A percentile compares a stretch with the other conserved stretches of the same genome.
These are phyloP conservation scores for Lepilemur ruficaudatus DNA, from an alignment of 2,797 vertebrate genomes.

Conservation along the genomic window DNA sequence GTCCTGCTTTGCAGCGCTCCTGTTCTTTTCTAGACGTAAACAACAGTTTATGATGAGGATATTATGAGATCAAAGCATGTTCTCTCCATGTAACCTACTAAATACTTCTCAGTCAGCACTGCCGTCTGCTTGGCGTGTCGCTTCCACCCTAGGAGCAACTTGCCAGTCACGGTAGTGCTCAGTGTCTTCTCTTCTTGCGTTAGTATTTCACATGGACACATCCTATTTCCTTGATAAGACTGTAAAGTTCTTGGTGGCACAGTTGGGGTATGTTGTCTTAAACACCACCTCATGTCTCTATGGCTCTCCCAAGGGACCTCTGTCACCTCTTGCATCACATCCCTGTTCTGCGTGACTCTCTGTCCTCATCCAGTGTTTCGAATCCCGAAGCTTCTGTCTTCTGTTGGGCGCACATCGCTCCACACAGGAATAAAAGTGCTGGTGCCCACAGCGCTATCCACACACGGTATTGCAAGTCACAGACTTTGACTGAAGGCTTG, in stretches of 20 bases:
- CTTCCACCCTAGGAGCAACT: neutral
- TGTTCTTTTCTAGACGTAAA: neutral
- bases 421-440: neutral
- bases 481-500: neutral
- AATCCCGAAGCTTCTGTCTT: neutral
- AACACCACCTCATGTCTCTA: neutral
- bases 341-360: neutral
- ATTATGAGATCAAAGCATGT: neutral
- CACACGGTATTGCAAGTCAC: neutral
- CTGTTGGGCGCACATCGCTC: neutral
- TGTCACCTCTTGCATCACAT: neutral
- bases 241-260: neutral
- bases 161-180: neutral
- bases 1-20: neutral
- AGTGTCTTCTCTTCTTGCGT: neutral
- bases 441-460: neutral
- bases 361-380: neutral
- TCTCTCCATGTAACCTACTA: neutral
- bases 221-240: neutral
- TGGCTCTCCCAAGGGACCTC: neutral
- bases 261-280: neutral
- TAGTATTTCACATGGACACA: neutral
- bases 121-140: neutral
- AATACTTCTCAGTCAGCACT: neutral
- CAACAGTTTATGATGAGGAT: neutral